These are phyloP conservation scores for Calyptomena viridis DNA, from an alignment of 2,113 vertebrate genomes.

Conservation along the genomic window DNA sequence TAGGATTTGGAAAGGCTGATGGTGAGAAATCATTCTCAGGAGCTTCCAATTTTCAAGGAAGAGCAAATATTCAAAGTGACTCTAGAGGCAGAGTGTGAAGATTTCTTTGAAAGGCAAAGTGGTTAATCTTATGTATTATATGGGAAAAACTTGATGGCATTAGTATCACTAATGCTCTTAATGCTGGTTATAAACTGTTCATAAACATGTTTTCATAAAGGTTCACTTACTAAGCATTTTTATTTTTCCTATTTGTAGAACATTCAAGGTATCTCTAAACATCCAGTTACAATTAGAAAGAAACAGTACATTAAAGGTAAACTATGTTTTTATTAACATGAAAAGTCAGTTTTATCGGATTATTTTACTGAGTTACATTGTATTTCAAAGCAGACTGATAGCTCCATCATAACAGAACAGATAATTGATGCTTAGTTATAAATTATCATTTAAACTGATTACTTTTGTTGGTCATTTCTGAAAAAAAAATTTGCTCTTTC, in stretches of 20 bases:
- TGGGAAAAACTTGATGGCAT: neutral
- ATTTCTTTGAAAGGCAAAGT: neutral
- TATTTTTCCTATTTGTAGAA: slow-evolving; percentile 69
- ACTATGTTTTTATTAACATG: neutral
- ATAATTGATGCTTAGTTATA: neutral
- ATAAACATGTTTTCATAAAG: neutral
- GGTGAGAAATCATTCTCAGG: neutral
- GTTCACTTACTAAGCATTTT: neutral
- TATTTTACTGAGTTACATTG: neutral
- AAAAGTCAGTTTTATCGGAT: neutral
- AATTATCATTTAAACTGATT: neutral
- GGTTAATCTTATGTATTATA: neutral
- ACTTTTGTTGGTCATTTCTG: neutral
- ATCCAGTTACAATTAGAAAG: slow-evolving; percentile 69
- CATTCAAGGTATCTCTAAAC: slow-evolving; percentile 80
- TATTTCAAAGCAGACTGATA: neutral
- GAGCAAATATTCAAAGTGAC: neutral
- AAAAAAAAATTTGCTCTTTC: neutral
- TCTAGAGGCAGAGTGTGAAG: neutral
- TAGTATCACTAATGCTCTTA: neutral
- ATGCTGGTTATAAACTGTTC: neutral
- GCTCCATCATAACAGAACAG: neutral
- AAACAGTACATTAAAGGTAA: slow-evolving; percentile 72
- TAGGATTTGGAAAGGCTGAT: neutral
- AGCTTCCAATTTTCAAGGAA: neutral